These are phyloP conservation scores for Myripristis murdjan DNA, from an alignment of 2,797 vertebrate species.

Conservation along the genomic window DNA sequence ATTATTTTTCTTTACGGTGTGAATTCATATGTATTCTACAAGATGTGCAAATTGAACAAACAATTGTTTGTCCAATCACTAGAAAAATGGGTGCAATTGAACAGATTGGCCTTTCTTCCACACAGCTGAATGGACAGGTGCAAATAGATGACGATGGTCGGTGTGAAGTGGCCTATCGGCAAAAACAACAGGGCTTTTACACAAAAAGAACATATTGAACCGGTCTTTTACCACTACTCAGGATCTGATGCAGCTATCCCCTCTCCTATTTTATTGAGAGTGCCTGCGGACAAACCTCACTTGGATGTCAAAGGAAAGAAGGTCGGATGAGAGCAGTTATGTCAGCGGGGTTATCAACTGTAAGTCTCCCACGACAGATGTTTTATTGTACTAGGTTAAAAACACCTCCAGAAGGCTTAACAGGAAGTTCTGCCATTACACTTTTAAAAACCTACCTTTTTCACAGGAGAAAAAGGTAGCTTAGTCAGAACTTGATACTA, in stretches of 20 bases:
- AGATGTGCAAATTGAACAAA: neutral
- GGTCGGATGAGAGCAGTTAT: neutral
- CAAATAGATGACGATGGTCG: neutral
- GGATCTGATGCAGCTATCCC: neutral
- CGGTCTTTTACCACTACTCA: neutral
- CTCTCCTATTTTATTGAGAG: neutral
- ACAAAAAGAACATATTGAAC: neutral
- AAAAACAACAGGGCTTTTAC: neutral
- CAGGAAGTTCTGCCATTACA: neutral
- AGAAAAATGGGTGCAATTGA: constrained; percentile 4
- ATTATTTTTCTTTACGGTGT: neutral
- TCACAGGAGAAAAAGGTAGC: no score
- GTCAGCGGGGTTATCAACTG: neutral
- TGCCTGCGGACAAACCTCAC: neutral
- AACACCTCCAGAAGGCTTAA: neutral
- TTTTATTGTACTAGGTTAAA: neutral
- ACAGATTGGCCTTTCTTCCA: neutral
- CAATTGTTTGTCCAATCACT: constrained; percentile 10
- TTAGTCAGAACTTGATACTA: no score
- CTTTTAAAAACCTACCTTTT: no score
- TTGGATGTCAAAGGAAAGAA: neutral
- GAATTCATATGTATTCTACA: neutral
- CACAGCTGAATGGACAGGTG: neutral
- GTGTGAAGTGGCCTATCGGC: constrained; percentile 6
- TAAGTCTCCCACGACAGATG: neutral